Base-by-base conservation (phyloP, 2,888 invertebrate genomes). In the Ecliptopera silaceata region DNA sequence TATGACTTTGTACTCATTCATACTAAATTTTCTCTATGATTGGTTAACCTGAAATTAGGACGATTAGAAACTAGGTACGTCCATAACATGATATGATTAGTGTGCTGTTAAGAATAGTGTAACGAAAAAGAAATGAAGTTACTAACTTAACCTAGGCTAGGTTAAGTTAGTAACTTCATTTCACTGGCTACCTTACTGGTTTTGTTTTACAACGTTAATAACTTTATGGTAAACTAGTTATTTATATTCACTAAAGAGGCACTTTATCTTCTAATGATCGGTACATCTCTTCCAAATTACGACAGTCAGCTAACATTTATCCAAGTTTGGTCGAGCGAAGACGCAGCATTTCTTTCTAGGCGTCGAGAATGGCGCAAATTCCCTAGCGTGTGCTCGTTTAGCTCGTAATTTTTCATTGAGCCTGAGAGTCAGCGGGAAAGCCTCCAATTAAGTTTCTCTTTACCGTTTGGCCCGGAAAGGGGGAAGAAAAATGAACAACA, bases 371-470 rank as follows among this genome's bases (percentile, higher is more conserved):
- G 85, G 81, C 76, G 72, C 73, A 72, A 86, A 89, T 90, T 88
- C 87, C 86, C 88, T 64, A 75, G 88, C 85, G 88, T 87, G 84
- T 82, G 84, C 88, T 87, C 89, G 85, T 88, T 89, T 90, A 82
- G 80, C 87, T 88, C 88, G 88, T 91, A 90, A 91, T 91, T 90
- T 91, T 89, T 91, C 90, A 91, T 90, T 91, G 91, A 88, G 88
- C 80, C 85, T 76, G 84, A 84, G 87, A 86, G 84, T 86, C 84
- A 85, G 80, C 79, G 78, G 80, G 77, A 86, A 88, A 84, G 86
- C 89, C 89, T 84, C 86, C 91, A 91, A 91, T 91, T 91, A 90
- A 90, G 89, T 89, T 89, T 89, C 91, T 88, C 89, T 89, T 90
- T 90, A 84, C 85, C 83, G 84, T 84, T 86, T 85, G 82, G 77